Evolutionary conservation across 2,797 vertebrate genomes (phyloP), one percentile per base, ranked within the genome.

Genomic region (Corythornis leucogaster): DNA sequence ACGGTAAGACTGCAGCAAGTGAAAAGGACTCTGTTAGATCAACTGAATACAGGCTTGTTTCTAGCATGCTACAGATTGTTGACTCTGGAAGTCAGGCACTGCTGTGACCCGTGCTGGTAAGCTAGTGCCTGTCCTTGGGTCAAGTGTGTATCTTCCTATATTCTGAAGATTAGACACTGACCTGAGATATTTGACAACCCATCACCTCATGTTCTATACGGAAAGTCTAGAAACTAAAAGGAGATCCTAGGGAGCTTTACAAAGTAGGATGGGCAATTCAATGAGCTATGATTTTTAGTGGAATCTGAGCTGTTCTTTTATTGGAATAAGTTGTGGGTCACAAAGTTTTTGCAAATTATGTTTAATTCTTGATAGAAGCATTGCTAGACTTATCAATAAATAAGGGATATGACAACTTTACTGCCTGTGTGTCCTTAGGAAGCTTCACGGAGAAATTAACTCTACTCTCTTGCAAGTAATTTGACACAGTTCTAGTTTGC

Each of bases 401-500:
- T 89, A 90, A 66, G 11, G 21, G 5, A 25, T 68, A 51, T 68
- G 73, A 82, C 61, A 94, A 58, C 28, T 89, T 91, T 85, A 91
- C 73, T 89, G 87, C 73, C 58, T 40, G 8, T 3, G 15, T 69
- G 54, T 94, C 62, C 81, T 80, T 88, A 85, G 30, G 38, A 87
- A 85, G 14, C 66, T 50, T 84, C 18, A 46, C 33, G 28, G 63
- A 90, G 20, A 64, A 90, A 85, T 83, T 74, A 59, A 87, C 53
- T 90, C 51, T 86, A 87, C 13, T 85, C 58, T 89, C 53, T 80
- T 84, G 61, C 15, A 93, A 88, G 57, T 54, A 73, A 87, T 95
- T 94, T 92, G 85, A 85, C 45, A 89, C 76, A 76, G 66, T 89
- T 95, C 59, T 92, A 78, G 42, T 92, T 73, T 93, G 50, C 73